These are phyloP conservation scores for Prochilodus magdalenae DNA, from an alignment of 2,113 vertebrate species.

Conservation along the genomic window DNA sequence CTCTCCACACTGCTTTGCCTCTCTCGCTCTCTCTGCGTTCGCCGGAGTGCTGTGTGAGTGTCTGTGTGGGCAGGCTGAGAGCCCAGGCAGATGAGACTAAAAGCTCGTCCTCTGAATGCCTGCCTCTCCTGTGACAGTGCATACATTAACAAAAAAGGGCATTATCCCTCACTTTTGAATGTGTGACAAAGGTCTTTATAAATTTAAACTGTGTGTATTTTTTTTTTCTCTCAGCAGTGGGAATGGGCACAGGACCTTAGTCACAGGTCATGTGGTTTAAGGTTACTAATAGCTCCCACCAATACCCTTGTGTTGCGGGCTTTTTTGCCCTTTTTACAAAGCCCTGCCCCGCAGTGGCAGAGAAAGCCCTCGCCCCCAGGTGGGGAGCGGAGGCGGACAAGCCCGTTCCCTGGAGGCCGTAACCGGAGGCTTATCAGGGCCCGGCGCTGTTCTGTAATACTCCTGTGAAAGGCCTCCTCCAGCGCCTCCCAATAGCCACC, in stretches of 20 bases:
- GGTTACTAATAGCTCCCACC: slow-evolving; percentile 82
- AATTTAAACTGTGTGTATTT: slow-evolving; percentile 62
- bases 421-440: slow-evolving; percentile 80
- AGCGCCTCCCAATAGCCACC: slow-evolving; percentile 81
- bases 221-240: slow-evolving; percentile 65
- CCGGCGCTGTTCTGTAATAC: slow-evolving; percentile 81
- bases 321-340: slow-evolving; percentile 75
- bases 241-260: slow-evolving; percentile 79
- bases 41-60: slow-evolving; percentile 31
- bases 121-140: slow-evolving; percentile 53
- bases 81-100: slow-evolving; percentile 57
- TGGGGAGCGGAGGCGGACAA: slow-evolving; percentile 71
- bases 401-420: slow-evolving; percentile 77
- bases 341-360: slow-evolving; percentile 72
- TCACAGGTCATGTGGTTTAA: slow-evolving; percentile 81
- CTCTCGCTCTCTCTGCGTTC: slow-evolving; percentile 23
- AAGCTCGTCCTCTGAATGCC: slow-evolving; percentile 49
- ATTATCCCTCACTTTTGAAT: slow-evolving; percentile 61
- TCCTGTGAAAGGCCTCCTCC: slow-evolving; percentile 82
- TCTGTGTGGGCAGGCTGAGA: slow-evolving; percentile 54
- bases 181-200: slow-evolving; percentile 69
- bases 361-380: slow-evolving; percentile 75
- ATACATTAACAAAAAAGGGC: slow-evolving; percentile 66
- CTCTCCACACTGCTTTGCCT: slow-evolving; percentile 28
- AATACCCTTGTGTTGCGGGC: slow-evolving; percentile 67